These are phyloP conservation scores for Hirundo rustica DNA, from an alignment of 2,797 vertebrate species.

Conservation along the genomic window DNA sequence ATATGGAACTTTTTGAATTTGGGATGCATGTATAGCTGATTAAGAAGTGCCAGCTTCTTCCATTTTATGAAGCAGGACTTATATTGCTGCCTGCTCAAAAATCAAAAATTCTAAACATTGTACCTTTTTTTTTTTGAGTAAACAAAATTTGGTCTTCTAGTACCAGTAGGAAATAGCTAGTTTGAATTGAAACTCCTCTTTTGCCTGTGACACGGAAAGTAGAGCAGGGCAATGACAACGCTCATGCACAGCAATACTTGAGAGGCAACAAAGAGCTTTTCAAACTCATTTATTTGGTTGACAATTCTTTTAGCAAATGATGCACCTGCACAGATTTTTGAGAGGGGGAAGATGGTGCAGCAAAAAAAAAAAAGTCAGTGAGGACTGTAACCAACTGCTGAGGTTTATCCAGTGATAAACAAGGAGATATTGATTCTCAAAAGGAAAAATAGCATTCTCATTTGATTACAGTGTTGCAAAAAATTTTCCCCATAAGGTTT, in stretches of 20 bases:
- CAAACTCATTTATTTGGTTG: not conserved
- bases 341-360: not conserved
- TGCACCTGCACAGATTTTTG: not conserved
- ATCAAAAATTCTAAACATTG: not conserved
- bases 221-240: not conserved
- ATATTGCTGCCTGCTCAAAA: not conserved
- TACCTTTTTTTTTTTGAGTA: not conserved
- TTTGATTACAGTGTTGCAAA: conserved; percentile 29
- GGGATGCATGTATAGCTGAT: not conserved
- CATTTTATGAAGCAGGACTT: not conserved
- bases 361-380: conserved; percentile 10
- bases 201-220: not conserved
- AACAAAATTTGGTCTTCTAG: not conserved
- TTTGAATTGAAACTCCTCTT: not conserved
- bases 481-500: conserved; percentile 15
- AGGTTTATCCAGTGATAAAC: not conserved
- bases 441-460: conserved; percentile 4
- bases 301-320: conserved; percentile 8
- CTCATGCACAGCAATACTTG: not conserved
- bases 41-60: not conserved
- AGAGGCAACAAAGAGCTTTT: conserved; percentile 20
- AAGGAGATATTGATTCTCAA: not conserved
- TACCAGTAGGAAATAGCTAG: not conserved
- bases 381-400: not conserved
- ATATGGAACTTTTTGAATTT: not conserved